phyloP scores from a whole-genome alignment of 2,888 invertebrate genomes.

The Drosophila pseudotalamancana region DNA sequence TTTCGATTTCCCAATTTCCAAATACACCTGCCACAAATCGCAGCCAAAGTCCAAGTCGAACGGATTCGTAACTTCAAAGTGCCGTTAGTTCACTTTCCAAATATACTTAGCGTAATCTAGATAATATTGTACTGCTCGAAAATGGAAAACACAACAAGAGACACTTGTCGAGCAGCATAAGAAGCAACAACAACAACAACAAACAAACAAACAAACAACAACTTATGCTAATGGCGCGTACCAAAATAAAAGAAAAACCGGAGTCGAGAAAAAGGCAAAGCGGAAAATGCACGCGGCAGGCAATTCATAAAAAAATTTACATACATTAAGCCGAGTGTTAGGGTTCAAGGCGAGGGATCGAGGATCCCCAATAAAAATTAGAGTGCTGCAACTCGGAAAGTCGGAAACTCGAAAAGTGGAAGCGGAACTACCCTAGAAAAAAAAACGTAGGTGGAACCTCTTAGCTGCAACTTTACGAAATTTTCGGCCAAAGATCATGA shows the following conservation, averaged over 20 bases:
- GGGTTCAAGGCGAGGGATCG: slow-evolving; percentile 27
- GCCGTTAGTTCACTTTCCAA: slow-evolving; percentile 62
- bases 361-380: slow-evolving; percentile 65
- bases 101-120: slow-evolving; percentile 61
- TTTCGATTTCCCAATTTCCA: slow-evolving; percentile 27
- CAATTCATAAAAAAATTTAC: slow-evolving; percentile 77
- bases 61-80: slow-evolving; percentile 49
- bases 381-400: slow-evolving; percentile 59
- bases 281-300: slow-evolving; percentile 40
- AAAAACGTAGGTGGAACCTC: slow-evolving; percentile 12
- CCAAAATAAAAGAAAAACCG: slow-evolving; percentile 58
- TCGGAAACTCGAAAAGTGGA: slow-evolving; percentile 27
- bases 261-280: not conserved
- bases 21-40: slow-evolving; percentile 44
- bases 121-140: slow-evolving; percentile 32
- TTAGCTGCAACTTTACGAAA: too few relatives aligned
- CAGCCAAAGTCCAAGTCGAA: slow-evolving; percentile 4
- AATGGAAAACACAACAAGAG: slow-evolving; percentile 17
- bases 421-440: slow-evolving; percentile 52
- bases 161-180: slow-evolving; percentile 67
- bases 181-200: slow-evolving; percentile 24
- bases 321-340: slow-evolving; percentile 50
- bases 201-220: slow-evolving; percentile 32
- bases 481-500: slow-evolving; percentile 59
- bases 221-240: slow-evolving; percentile 77